Base-by-base conservation (phyloP, 1,140 invertebrate species). In the Papilio machaon region DNA sequence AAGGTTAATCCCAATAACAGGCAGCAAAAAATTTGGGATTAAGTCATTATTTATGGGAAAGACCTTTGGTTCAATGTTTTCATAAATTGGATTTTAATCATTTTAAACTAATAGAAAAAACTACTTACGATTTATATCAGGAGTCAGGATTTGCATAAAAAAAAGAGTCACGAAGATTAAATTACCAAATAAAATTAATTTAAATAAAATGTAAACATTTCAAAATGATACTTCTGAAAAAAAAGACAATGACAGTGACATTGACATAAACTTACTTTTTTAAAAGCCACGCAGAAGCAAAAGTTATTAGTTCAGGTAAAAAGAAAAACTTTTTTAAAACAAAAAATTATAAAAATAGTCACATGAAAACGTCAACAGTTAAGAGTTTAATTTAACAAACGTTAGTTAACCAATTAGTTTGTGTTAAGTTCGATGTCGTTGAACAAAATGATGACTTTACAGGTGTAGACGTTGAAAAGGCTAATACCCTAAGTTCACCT, bases 401-500 rank as follows among this genome's bases (percentile, higher is more conserved):
- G 85, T 93, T 94, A 43, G 92, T 92, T 17, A 94, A 83, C 93
- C 93, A 94, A 87, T 77, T 91, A 43, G 89, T 88, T 84, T 94
- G 90, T 0, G 91, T 92, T 80, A 94, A 87, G 85, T 94, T 94
- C n/a, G 84, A 84, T 11, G 90, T 87, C 60, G 84, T 76, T 35
- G 92, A 84, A 87, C 93, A 94, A 87, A 94, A 94, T 67, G 92
- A 90, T 64, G 88, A 89, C 9, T 87, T 84, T 43, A 94, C 89
- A 49, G 91, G 87, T 81, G 91, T 94, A 43, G 79, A 86, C 15
- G 90, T 80, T 11, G 95, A 91, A 90, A 95, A 95, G 5, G 95
- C 91, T 9, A 96, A 83, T 52, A 96, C 87, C 80, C 95, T 87
- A 43, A 96, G 84, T 84, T 95, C 95, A 38, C 95, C 95, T 70